phyloP scores from a whole-genome alignment of 2,888 invertebrate species.

The Hypena proboscidalis region DNA sequence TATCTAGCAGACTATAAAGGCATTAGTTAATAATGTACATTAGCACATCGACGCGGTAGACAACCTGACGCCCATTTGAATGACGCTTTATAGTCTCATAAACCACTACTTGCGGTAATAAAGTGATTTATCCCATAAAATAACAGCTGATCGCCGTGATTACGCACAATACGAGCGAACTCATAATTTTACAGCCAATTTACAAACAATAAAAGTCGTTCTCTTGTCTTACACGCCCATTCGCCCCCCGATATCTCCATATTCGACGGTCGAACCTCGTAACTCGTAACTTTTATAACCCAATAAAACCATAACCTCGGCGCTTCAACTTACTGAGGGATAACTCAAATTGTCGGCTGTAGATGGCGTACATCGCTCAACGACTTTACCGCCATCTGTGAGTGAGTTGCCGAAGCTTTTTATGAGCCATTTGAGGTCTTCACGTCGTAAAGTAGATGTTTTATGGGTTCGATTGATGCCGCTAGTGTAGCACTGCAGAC shows the following conservation, averaged over 20 bases:
- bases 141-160: constrained; percentile 81
- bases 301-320: constrained; percentile 78
- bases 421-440: constrained; percentile 75
- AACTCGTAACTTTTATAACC: constrained; percentile 83
- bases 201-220: constrained; percentile 86
- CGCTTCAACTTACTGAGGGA: constrained; percentile 51
- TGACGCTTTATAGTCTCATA: constrained; percentile 69
- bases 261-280: constrained; percentile 72
- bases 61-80: constrained; percentile 62
- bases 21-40: constrained; percentile 50
- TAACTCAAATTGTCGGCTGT: constrained; percentile 55
- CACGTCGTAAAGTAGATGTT: constrained; percentile 79
- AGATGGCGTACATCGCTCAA: constrained; percentile 71
- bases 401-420: constrained; percentile 69
- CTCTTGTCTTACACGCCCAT: constrained; percentile 81
- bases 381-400: constrained; percentile 76
- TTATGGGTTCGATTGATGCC: constrained; percentile 76
- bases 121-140: constrained; percentile 80
- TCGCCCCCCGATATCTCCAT: constrained; percentile 82
- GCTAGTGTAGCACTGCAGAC: constrained; percentile 72
- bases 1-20: constrained; percentile 36
- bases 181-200: constrained; percentile 86
- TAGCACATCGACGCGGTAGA: constrained; percentile 55
- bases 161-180: constrained; percentile 80
- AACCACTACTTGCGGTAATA: constrained; percentile 73